Evolutionary conservation across 1,140 invertebrate species (phyloP), one percentile per base, ranked within the genome.

Genomic region (Agrilus planipennis): DNA sequence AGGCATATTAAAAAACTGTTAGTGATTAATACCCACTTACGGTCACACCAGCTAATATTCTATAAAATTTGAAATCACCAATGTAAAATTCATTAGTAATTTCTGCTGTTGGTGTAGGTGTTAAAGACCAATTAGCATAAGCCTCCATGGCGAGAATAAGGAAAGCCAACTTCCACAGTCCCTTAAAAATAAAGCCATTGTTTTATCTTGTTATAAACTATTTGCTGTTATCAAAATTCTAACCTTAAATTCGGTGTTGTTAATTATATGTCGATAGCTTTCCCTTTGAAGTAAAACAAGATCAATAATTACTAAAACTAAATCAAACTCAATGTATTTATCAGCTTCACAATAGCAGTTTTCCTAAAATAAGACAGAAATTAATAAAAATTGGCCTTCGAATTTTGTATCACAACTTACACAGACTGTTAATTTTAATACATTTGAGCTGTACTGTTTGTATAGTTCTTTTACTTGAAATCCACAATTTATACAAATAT

Each of bases 271-370:
- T 28, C 86, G 69, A 54, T 88, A 89, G 1, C 87, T 86, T 43
- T 76, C 70, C 38, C 72, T 75, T 30, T 85, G 82, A 32, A 90
- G 67, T 6, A 92, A 55, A 7, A 91, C 68, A 4, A 87, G 62
- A 64, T 90, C 86, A 45, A 91, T 78, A 42, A 88, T 72, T 0
- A 90, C 77, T 46, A 89, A 80, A 4, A 87, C 76, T 16, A 76
- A 70, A 56, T 91, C 89, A 63, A 84, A 89, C 62, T 92, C 88
- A 39, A 90, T 78, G 50, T 91, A 92, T 57, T 89, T 89, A 53
- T 91, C 89, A 11, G 84, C 82, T 16, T 81, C 58, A 42, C 73
- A 62, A 10, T 75, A 72, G 53, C 88, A 91, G 38, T 70, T 66
- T 16, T 70, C 69, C 85, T 88, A 57, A 55, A 76, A 72, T 41